Conservation (phyloP, 2,797 vertebrate genomes). For the Hemitrygon akajei region DNA sequence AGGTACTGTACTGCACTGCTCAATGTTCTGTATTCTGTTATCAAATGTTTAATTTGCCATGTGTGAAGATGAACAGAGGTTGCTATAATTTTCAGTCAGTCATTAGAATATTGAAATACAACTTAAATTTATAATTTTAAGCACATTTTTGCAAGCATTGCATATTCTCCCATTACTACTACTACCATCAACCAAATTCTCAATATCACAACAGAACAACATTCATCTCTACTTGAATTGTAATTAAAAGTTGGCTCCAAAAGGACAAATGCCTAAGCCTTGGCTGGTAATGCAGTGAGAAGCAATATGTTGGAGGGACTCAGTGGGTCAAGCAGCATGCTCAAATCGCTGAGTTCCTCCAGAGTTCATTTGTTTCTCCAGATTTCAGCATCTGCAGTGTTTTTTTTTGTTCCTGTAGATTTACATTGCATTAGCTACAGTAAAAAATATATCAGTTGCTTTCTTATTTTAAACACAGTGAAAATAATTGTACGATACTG, state of each 20-base stretch:
- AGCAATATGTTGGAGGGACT: too few relatives aligned
- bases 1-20: too few relatives aligned
- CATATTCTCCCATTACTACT: neutral
- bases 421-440: neutral
- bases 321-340: too few relatives aligned
- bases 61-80: neutral
- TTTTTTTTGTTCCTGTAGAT: too few relatives aligned
- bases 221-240: neutral
- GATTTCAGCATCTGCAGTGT: too few relatives aligned
- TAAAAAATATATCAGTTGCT: neutral
- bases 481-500: neutral
- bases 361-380: too few relatives aligned
- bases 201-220: neutral
- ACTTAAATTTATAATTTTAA: neutral
- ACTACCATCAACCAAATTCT: neutral
- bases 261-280: neutral
- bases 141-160: neutral
- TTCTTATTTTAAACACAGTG: neutral
- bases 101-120: neutral
- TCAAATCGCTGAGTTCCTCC: too few relatives aligned
- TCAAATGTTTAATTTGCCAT: neutral
- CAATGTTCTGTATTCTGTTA: too few relatives aligned
- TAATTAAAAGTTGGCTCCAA: neutral
- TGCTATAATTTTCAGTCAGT: neutral
- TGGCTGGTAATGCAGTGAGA: neutral